Conservation (phyloP, 2,797 vertebrate species). For the Rhodeus uyekii region DNA sequence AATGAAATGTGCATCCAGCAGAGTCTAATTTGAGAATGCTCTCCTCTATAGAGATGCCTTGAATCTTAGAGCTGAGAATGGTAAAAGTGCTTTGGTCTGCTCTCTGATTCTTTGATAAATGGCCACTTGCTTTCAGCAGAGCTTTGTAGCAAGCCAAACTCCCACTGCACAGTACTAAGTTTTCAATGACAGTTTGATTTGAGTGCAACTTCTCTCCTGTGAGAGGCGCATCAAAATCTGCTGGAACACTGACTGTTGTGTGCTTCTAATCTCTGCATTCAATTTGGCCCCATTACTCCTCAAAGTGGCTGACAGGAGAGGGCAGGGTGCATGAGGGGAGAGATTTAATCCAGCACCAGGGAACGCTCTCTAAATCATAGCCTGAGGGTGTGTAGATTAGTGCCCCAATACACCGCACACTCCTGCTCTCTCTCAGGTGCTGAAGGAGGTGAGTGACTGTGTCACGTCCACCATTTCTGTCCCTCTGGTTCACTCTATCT, state of each 20-base stretch:
- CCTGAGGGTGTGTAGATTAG: slow-evolving; percentile 56
- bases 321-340: slow-evolving; percentile 43
- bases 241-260: not conserved
- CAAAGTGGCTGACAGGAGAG: slow-evolving; percentile 48
- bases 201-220: slow-evolving; percentile 43
- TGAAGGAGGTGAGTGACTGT: slow-evolving; percentile 20
- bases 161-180: slow-evolving; percentile 29
- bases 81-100: slow-evolving; percentile 17
- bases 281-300: slow-evolving; percentile 57
- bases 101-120: slow-evolving; percentile 43
- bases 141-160: slow-evolving; percentile 13
- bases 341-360: slow-evolving; percentile 55
- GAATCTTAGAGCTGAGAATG: not conserved
- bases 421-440: slow-evolving; percentile 14
- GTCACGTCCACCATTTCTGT: not conserved
- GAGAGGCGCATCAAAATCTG: slow-evolving; percentile 39
- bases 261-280: slow-evolving; percentile 55
- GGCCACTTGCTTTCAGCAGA: slow-evolving; percentile 29
- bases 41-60: not conserved
- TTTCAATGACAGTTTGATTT: slow-evolving; percentile 50
- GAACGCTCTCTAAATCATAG: slow-evolving; percentile 54
- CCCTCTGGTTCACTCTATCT: not conserved
- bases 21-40: slow-evolving; percentile 7
- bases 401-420: slow-evolving; percentile 37
- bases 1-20: not conserved